Evolutionary conservation across 1,140 invertebrate genomes (phyloP).

Genomic region (Octopus bimaculoides): DNA sequence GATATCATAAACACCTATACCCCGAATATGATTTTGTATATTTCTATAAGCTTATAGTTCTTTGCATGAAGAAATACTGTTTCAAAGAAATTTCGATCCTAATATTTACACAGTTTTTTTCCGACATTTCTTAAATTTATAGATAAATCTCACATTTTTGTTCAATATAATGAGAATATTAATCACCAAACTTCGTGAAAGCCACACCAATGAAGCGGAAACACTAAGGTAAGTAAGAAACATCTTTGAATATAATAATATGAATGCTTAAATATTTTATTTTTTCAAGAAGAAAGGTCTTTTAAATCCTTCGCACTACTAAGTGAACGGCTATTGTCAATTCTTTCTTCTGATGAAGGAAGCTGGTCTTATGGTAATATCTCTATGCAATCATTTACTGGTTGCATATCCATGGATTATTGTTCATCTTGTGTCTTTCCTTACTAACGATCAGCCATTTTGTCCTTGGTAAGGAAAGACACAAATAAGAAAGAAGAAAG

Average conservation of each 20-base stretch:
- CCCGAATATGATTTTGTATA: too few relatives aligned
- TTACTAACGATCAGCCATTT: too few relatives aligned
- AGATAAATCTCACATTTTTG: conserved; percentile 50
- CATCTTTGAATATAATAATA: not conserved
- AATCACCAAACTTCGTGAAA: conserved; percentile 46
- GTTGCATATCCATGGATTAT: not conserved
- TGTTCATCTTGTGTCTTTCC: too few relatives aligned
- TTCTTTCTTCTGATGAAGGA: not conserved
- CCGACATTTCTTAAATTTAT: too few relatives aligned
- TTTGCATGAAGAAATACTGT: too few relatives aligned
- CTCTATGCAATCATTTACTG: not conserved
- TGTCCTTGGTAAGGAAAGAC: too few relatives aligned
- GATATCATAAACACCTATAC: too few relatives aligned
- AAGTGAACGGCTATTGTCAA: not conserved
- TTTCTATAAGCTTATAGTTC: too few relatives aligned
- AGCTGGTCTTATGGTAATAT: not conserved
- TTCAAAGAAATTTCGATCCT: too few relatives aligned
- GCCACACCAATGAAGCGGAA: conserved; percentile 52
- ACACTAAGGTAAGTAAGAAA: conserved; percentile 44
- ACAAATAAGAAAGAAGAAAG: too few relatives aligned
- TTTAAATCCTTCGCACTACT: not conserved
- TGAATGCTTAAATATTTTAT: not conserved
- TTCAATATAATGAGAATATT: conserved; percentile 51
- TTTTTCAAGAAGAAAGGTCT: not conserved
- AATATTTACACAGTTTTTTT: too few relatives aligned